Percentiles rank a stretch among this genome's conserved stretches.
Conservation (phyloP, 2,113 vertebrate species). For the Antigone vipio region DNA sequence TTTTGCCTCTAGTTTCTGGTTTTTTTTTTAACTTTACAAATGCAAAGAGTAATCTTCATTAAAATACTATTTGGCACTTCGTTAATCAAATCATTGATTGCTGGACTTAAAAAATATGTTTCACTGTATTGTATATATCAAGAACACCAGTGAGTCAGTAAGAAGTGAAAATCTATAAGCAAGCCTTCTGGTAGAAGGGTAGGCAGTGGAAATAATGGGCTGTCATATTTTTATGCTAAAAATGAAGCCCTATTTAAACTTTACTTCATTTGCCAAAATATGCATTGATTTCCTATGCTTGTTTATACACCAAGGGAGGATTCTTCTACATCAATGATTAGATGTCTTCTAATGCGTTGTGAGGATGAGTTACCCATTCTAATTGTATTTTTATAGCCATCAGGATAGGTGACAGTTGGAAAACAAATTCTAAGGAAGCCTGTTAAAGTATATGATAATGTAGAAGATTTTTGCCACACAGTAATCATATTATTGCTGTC, state of each 20-base stretch:
- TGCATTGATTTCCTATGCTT: background rate
- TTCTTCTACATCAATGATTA: background rate
- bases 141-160: background rate
- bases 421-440: background rate
- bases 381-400: background rate
- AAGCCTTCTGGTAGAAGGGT: background rate
- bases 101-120: background rate
- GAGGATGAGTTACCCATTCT: background rate
- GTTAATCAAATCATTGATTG: background rate
- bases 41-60: background rate
- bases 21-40: background rate
- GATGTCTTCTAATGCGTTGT: background rate
- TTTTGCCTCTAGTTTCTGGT: background rate
- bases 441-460: background rate
- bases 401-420: background rate
- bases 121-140: background rate
- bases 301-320: background rate
- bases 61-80: background rate
- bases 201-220: background rate
- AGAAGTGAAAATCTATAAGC: background rate
- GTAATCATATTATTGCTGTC: background rate
- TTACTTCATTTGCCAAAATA: background rate
- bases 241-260: background rate
- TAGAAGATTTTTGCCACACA: background rate
- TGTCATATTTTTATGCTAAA: background rate